phyloP scores from a whole-genome alignment of 2,113 vertebrate species.

The Oncorhynchus clarkii region DNA sequence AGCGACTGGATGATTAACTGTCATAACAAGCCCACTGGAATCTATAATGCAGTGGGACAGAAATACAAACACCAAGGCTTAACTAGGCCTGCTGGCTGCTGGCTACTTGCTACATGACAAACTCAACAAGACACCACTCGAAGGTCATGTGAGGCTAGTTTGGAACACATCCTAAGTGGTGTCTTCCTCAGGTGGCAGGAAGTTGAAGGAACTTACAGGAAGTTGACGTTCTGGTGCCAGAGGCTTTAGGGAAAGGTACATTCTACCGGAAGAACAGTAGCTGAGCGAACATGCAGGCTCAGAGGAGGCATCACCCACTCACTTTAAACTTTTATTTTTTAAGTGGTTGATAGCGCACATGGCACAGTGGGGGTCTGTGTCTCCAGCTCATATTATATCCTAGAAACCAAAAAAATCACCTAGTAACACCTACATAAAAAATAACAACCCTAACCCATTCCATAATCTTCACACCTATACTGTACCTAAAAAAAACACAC shows the following conservation, averaged over 20 bases:
- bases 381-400: conserved; percentile 5
- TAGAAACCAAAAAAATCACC: conserved; percentile 24
- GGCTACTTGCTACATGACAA: background rate
- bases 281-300: conserved; percentile 13
- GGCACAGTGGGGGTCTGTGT: conserved; percentile 9
- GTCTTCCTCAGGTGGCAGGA: conserved; percentile 47
- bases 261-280: conserved; percentile 36
- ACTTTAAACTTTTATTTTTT: conserved; percentile 37
- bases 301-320: conserved; percentile 52
- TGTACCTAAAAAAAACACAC: conserved; percentile 38
- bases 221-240: conserved; percentile 36
- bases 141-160: conserved; percentile 45
- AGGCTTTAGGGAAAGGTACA: conserved; percentile 17
- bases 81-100: background rate
- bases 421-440: conserved; percentile 61
- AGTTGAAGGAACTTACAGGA: too few species aligned
- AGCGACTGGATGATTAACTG: conserved; percentile 61
- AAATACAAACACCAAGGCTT: background rate
- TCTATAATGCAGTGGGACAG: conserved; percentile 3
- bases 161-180: conserved; percentile 50
- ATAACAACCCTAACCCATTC: conserved; percentile 49
- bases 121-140: conserved; percentile 33
- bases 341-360: conserved; percentile 29
- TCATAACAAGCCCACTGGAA: conserved; percentile 33
- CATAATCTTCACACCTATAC: conserved; percentile 66